Conservation (phyloP, 2,888 invertebrate species). For the Nemotelus nigrinus region DNA sequence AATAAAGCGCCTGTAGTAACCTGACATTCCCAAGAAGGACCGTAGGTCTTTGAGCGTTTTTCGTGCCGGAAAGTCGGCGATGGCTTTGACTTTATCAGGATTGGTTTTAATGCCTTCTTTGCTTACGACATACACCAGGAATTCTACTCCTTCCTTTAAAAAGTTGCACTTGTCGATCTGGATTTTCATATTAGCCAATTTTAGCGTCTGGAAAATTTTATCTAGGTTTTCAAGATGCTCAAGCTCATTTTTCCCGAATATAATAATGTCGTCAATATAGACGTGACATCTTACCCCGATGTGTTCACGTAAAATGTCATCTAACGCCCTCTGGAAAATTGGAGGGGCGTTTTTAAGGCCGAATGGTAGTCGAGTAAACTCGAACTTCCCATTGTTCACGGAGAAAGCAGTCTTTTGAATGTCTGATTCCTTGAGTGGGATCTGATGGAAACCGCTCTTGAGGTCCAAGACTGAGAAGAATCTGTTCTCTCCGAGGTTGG, state of each 20-base stretch:
- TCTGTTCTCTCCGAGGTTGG: neutral
- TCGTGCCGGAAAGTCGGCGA: too few relatives aligned
- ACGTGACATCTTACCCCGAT: conserved; percentile 26
- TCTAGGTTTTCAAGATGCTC: neutral
- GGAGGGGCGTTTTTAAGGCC: neutral
- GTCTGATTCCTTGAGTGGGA: conserved; percentile 14
- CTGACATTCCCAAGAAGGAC: too few relatives aligned
- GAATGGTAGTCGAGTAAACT: conserved; percentile 1
- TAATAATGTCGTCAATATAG: conserved; percentile 1
- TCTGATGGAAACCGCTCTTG: conserved; percentile 27
- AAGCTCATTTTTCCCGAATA: neutral
- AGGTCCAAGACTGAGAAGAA: conserved; percentile 3
- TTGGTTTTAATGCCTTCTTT: too few relatives aligned
- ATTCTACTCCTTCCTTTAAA: too few relatives aligned
- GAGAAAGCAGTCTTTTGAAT: conserved; percentile 35
- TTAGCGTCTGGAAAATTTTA: neutral
- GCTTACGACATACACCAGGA: too few relatives aligned
- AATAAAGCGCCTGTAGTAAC: too few relatives aligned
- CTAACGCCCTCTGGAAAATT: neutral
- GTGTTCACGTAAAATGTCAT: conserved; percentile 16
- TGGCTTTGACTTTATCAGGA: too few relatives aligned
- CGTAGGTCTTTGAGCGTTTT: too few relatives aligned
- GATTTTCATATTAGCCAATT: neutral
- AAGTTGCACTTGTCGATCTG: too few relatives aligned
- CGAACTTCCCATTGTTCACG: conserved; percentile 34